Conservation (phyloP, 30 jellyfish, hydroid and myxozoan genomes). For the Euphysa ruthae region DNA sequence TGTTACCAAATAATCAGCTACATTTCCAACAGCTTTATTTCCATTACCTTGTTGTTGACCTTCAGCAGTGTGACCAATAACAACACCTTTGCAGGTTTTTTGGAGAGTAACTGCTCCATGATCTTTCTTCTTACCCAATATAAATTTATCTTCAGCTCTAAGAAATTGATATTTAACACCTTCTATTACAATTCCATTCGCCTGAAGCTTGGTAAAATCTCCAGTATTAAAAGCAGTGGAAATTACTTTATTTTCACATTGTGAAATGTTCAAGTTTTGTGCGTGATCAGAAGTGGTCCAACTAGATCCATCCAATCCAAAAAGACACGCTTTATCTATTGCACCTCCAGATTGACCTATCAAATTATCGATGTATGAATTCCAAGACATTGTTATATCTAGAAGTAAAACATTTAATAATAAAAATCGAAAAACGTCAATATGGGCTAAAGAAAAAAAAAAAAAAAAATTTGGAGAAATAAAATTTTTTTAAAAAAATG, state of each 20-base stretch:
- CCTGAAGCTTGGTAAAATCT: constrained; percentile 19
- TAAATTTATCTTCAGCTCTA: constrained; percentile 36
- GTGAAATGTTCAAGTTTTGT: constrained; percentile 17
- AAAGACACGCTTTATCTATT: constrained; percentile 21
- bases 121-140: constrained; percentile 62
- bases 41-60: constrained; percentile 66
- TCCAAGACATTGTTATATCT: constrained; percentile 97
- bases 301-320: constrained; percentile 46
- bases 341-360: constrained; percentile 33
- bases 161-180: constrained; percentile 68
- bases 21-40: constrained; percentile 48
- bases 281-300: constrained; percentile 61
- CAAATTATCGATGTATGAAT: constrained; percentile 50
- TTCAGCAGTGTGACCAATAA: constrained; percentile 64
- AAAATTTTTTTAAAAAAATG: no score
- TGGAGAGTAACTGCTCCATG: constrained; percentile 64
- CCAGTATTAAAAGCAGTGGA: constrained; percentile 16
- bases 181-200: constrained; percentile 49
- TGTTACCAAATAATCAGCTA: constrained; percentile 45
- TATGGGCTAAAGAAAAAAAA: no score
- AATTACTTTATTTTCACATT: constrained; percentile 24
- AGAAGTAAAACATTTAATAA: no score
- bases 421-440: no score
- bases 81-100: constrained; percentile 30
- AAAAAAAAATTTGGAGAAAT: no score